These are phyloP conservation scores for Pollimyrus isidori DNA, from an alignment of 2,113 vertebrate genomes.

Conservation along the genomic window DNA sequence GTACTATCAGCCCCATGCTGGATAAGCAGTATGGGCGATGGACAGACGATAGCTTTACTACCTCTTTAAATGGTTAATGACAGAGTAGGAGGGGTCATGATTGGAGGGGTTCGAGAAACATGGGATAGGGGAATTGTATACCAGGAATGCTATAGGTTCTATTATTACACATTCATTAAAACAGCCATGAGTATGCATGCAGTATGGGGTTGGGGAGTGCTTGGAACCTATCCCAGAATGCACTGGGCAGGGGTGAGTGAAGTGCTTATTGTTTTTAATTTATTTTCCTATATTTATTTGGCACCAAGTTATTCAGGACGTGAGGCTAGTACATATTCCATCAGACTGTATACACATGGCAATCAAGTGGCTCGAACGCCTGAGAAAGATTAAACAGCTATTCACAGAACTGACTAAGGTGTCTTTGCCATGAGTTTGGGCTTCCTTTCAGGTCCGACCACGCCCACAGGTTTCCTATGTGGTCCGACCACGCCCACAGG, in stretches of 20 bases:
- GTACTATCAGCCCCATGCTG: background rate
- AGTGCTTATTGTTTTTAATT: background rate
- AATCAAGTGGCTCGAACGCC: background rate
- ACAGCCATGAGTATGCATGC: background rate
- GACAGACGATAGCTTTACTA: background rate
- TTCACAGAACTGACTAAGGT: background rate
- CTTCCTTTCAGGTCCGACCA: background rate
- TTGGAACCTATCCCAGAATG: background rate
- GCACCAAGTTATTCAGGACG: background rate
- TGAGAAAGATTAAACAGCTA: background rate
- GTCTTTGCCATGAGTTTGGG: background rate
- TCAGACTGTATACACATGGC: background rate
- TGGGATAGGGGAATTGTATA: background rate
- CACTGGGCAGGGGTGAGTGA: background rate
- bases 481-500: background rate
- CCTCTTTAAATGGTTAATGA: background rate
- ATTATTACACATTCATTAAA: background rate
- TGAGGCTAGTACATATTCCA: background rate
- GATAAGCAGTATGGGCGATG: background rate
- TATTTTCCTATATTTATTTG: background rate
- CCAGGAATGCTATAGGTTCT: background rate
- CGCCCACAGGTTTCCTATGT: background rate
- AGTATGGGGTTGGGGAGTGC: background rate
- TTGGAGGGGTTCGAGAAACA: background rate
- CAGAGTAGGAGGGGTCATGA: background rate